Conservation (phyloP, 2,888 invertebrate species). For the Deilephila elpenor region DNA sequence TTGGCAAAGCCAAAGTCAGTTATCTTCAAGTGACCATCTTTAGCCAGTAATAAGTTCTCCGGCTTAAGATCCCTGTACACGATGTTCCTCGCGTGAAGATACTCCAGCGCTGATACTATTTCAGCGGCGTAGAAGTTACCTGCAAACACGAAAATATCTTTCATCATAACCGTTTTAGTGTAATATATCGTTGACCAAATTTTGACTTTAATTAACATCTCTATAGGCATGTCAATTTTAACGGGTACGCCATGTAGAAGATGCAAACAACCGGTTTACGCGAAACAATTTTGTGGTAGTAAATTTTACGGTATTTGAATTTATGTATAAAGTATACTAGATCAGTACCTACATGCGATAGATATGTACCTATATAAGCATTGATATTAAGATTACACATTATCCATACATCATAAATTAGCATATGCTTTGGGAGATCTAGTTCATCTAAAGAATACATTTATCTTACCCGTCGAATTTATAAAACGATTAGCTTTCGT, state of each 20-base stretch:
- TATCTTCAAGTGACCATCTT: slow-evolving; percentile 97
- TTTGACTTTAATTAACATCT: too few species aligned
- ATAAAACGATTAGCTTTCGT: not conserved
- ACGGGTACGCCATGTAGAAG: too few species aligned
- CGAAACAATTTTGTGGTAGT: not conserved
- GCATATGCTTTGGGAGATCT: not conserved
- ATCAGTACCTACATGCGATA: not conserved
- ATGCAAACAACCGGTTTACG: too few species aligned
- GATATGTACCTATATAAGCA: not conserved
- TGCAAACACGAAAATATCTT: slow-evolving; percentile 52
- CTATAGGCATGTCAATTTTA: too few species aligned
- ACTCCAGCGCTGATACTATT: slow-evolving; percentile 96
- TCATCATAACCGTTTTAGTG: not conserved
- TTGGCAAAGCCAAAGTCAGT: slow-evolving; percentile 99
- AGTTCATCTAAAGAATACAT: not conserved
- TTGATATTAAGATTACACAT: not conserved
- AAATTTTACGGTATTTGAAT: not conserved
- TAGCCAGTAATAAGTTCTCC: slow-evolving; percentile 96
- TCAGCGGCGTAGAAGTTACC: slow-evolving; percentile 97
- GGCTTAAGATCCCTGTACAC: slow-evolving; percentile 96
- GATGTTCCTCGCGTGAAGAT: slow-evolving; percentile 94
- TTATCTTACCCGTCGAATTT: not conserved
- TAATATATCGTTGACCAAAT: not conserved
- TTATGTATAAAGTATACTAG: not conserved
- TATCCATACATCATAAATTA: not conserved